These are phyloP conservation scores for Halictus ligatus DNA, from an alignment of 2,888 invertebrate species.

Conservation along the genomic window DNA sequence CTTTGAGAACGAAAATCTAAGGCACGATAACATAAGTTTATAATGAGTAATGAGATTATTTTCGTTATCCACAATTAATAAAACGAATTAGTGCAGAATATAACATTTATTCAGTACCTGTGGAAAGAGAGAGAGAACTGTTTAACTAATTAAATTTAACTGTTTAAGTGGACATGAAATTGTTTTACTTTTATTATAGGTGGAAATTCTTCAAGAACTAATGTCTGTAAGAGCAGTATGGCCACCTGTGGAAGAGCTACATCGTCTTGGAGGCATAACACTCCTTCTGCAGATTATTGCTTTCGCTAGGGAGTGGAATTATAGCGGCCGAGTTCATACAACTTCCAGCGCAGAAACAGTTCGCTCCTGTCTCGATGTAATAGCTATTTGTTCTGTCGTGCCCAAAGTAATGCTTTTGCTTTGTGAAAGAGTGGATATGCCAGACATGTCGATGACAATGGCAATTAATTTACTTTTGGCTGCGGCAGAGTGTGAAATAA, in stretches of 20 bases:
- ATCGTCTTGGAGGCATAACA: conserved; percentile 93
- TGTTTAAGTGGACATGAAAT: not conserved
- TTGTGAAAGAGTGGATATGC: conserved; percentile 91
- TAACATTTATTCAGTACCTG: not conserved
- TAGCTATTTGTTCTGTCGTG: conserved; percentile 95
- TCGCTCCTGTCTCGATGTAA: conserved; percentile 92
- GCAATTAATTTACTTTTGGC: conserved; percentile 81
- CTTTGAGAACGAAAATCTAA: not conserved
- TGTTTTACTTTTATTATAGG: conserved; percentile 73
- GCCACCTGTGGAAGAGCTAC: conserved; percentile 95
- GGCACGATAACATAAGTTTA: not conserved
- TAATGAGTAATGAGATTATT: not conserved
- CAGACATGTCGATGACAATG: conserved; percentile 91
- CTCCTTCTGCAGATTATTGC: conserved; percentile 94
- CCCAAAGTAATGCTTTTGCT: conserved; percentile 91
- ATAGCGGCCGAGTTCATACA: conserved; percentile 87
- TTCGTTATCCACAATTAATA: not conserved
- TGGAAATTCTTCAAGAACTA: conserved; percentile 91
- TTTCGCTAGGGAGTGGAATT: conserved; percentile 96
- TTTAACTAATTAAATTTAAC: not conserved
- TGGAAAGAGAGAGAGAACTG: no score
- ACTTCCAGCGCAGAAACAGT: conserved; percentile 91
- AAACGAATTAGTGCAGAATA: not conserved
- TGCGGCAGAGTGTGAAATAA: conserved; percentile 96
- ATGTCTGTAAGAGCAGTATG: conserved; percentile 91